phyloP scores from a whole-genome alignment of 2,797 vertebrate genomes.

The Todus mexicanus region DNA sequence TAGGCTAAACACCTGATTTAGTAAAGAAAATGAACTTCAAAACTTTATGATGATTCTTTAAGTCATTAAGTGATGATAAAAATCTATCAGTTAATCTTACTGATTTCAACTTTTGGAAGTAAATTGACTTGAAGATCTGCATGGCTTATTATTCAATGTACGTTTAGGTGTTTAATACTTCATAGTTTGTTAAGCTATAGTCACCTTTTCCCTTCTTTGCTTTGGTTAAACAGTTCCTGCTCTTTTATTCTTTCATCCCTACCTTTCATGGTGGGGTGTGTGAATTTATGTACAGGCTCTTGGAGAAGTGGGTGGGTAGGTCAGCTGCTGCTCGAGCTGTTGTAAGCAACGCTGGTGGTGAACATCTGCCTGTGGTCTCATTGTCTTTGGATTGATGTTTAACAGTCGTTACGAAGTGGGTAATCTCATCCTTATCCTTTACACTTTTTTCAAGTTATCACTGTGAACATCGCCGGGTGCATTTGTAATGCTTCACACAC shows the following conservation, averaged over 20 bases:
- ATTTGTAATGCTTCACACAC: not conserved
- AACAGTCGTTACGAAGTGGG: not conserved
- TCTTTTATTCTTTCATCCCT: not conserved
- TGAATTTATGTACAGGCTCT: not conserved
- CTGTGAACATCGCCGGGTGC: not conserved
- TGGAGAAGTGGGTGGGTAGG: not conserved
- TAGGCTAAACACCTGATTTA: not conserved
- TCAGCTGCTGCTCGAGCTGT: not conserved
- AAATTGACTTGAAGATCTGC: not conserved
- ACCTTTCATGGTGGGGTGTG: not conserved
- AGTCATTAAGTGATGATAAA: not conserved
- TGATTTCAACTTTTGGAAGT: not conserved
- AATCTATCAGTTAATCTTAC: not conserved
- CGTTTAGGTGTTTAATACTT: not conserved
- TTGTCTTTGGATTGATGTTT: not conserved
- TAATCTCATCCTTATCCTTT: not conserved
- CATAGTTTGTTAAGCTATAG: not conserved
- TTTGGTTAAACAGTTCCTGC: not conserved
- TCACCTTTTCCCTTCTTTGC: not conserved
- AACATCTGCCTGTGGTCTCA: not conserved
- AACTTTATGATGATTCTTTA: not conserved
- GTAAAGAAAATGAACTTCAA: not conserved
- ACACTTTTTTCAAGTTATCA: not conserved
- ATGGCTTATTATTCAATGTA: not conserved
- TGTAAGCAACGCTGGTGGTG: not conserved